A percentile compares a stretch with the other conserved stretches of the same genome.
Conservation (phyloP, 2,113 vertebrate species). For the Larimichthys polyactis region DNA sequence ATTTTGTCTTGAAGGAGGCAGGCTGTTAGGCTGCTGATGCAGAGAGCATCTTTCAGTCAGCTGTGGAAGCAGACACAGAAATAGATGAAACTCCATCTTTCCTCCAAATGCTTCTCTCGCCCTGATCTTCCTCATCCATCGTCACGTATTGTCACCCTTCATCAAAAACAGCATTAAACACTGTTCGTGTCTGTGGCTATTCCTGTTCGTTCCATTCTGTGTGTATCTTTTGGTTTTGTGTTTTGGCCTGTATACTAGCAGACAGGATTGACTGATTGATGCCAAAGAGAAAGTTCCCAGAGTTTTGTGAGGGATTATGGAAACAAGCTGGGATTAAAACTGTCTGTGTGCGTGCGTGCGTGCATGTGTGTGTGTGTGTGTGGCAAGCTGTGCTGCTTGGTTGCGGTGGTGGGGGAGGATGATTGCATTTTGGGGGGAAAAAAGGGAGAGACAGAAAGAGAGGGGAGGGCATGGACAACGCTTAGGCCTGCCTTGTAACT, state of each 20-base stretch:
- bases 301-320: slow-evolving; percentile 75
- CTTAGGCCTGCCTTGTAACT: slow-evolving; percentile 20
- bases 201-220: neutral
- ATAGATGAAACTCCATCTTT: neutral
- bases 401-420: slow-evolving; percentile 59
- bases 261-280: slow-evolving; percentile 63
- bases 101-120: neutral
- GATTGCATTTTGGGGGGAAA: slow-evolving; percentile 54
- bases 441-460: neutral
- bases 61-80: slow-evolving; percentile 18
- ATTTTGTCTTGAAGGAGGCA: slow-evolving; percentile 37
- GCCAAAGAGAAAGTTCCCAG: slow-evolving; percentile 71
- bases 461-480: slow-evolving; percentile 28
- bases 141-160: slow-evolving; percentile 5
- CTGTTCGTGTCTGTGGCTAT: neutral
- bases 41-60: slow-evolving; percentile 39
- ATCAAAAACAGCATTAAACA: neutral
- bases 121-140: slow-evolving; percentile 27
- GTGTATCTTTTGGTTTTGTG: neutral
- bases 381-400: slow-evolving; percentile 29
- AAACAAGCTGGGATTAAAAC: slow-evolving; percentile 74
- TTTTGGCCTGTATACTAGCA: slow-evolving; percentile 9
- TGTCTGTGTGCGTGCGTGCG: slow-evolving; percentile 1
- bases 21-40: slow-evolving; percentile 50
- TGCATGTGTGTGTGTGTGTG: slow-evolving; percentile 2